Conservation (phyloP, 2,888 invertebrate species). For the Drosophila borealis region DNA sequence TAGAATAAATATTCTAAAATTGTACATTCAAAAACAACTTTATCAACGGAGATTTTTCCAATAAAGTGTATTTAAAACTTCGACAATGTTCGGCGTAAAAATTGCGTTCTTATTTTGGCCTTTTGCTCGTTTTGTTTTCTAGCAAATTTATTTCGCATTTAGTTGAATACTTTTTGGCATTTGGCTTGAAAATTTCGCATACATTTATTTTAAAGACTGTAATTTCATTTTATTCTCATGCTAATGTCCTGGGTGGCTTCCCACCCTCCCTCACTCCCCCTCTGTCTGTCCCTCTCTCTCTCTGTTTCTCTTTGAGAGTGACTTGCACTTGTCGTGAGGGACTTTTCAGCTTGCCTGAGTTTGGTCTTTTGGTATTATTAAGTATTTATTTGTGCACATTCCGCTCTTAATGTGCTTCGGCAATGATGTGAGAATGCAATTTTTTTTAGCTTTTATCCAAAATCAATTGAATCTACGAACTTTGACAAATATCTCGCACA, state of each 20-base stretch:
- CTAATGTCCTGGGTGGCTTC: constrained; percentile 62
- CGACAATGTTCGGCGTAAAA: not conserved
- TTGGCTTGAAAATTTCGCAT: constrained; percentile 70
- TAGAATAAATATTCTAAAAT: too few species aligned
- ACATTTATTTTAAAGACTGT: constrained; percentile 80
- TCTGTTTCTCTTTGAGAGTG: constrained; percentile 21
- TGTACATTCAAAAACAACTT: too few species aligned
- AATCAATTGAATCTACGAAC: constrained; percentile 15
- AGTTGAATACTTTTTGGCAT: constrained; percentile 76
- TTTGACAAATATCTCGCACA: constrained; percentile 3
- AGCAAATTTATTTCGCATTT: constrained; percentile 78
- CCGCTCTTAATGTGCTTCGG: constrained; percentile 47
- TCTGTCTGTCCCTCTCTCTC: not conserved
- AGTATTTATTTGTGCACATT: constrained; percentile 73
- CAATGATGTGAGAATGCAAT: constrained; percentile 55
- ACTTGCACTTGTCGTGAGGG: constrained; percentile 58
- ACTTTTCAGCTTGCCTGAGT: constrained; percentile 29
- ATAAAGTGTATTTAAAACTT: constrained; percentile 18
- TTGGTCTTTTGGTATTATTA: constrained; percentile 54
- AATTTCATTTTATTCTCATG: constrained; percentile 76
- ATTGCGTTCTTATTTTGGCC: not conserved
- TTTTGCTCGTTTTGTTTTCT: constrained; percentile 62
- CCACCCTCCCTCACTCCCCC: too few species aligned
- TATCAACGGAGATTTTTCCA: too few species aligned
- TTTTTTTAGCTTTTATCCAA: constrained; percentile 21